Base-by-base conservation (phyloP, 2,888 invertebrate species). In the Adineta ricciae region DNA sequence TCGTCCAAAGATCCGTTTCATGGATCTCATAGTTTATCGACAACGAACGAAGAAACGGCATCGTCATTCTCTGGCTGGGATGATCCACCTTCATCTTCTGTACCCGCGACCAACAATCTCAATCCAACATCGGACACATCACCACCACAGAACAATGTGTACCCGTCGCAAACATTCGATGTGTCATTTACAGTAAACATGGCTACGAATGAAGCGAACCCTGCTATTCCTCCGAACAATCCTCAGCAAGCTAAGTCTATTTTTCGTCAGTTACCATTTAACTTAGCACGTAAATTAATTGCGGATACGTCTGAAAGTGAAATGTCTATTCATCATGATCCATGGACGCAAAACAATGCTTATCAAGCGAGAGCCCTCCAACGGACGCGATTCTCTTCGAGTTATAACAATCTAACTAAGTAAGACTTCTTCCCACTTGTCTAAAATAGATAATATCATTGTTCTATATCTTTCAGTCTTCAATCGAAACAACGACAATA, bases 241-340 rank as follows among this genome's bases (percentile, higher is more conserved):
- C 32, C 41, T 0, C 38, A 78, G 41, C 38, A 38, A 78, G 21
- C 38, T n/a, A 38, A n/a, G n/a, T 8, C 24, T 41, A 9, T 19
- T 7, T n/a, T 78, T 78, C 78, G 78, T 41, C 5, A 8, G 41
- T 11, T n/a, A 41, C n/a, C 41, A 78, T 41, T 38, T 41, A 78
- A 78, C 41, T 78, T 78, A 78, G 78, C 78, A 78, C 38, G n/a
- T n/a, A 78, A 41, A 41, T 41, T 78, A 41, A 78, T 78, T 78
- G 78, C 38, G 2, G 78, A 78, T 41, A 78, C 78, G 14, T 78
- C 78, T 24, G 78, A 78, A 38, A 41, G 41, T 78, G 78, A 78
- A 78, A 41, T 78, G 11, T 78, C 78, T 14, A 9, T 78, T 78
- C 38, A 41, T 24, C 41, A 41, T 41, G 41, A n/a, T 41, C n/a